Base-by-base conservation (phyloP, 2,113 vertebrate genomes). In the Percina caprodes region DNA sequence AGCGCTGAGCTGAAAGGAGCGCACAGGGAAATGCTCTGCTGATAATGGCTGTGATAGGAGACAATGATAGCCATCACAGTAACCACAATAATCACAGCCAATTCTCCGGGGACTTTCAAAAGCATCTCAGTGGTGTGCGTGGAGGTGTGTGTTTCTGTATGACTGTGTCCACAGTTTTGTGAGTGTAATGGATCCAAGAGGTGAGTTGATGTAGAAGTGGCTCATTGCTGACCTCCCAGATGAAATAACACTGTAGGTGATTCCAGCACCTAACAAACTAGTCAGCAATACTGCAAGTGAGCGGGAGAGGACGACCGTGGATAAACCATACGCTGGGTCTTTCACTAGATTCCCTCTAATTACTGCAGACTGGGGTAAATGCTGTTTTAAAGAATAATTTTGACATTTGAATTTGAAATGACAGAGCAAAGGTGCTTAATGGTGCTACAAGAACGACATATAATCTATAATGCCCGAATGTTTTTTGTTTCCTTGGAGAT, bases 1-100 rank as follows among this genome's bases (percentile, higher is more conserved):
- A 87, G 86, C 71, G 68, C 83, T 69, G 91, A 82, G 85, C 88
- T 82, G 88, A 90, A 88, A 85, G 81, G 75, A 88, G 85, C 77
- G 42, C 79, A 23, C 59, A 1, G 89, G 89, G 88, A 90, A 91
- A 89, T 78, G 84, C 88, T 82, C 84, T 5, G 33, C 82, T 82
- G 89, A 86, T 93, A 92, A 94, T 90, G 89, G 86, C 89, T 26
- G 16, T 90, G 91, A 94, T 91, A 87, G 92, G 87, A 89, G 87
- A 89, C 91, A 85, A 93, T 92, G 92, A 94, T 92, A 91, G 91
- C 91, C 92, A 93, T 94, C 92, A 91, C 82, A 9, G 84, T 85
- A 91, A 91, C 91, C 88, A 91, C 90, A 91, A 89, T 90, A 93
- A 94, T 93, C 90, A 92, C 83, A 63, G 78, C 75, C 87, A 85